Base-by-base conservation (phyloP, 64 coral and sea anemone species). In the Montipora efflorescens region DNA sequence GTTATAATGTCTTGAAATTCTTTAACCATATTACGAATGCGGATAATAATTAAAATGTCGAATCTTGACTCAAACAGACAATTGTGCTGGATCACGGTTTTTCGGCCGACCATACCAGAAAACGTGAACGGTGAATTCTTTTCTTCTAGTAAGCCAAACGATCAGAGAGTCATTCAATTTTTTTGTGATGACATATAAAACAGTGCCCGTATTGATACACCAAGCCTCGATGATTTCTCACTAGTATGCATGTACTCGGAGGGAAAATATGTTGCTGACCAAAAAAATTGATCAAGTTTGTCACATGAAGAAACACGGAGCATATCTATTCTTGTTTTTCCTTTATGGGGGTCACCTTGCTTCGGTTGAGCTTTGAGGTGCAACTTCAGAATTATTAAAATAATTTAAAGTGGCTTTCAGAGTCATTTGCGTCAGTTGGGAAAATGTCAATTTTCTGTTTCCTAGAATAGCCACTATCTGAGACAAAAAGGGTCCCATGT, bases 371-470 rank as follows among this genome's bases (percentile, higher is more conserved):
- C 43, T 4, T 67, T 47, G 45, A 50, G 51, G 36, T 25, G 62
- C 62, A 72, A 71, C 47, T 86, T 71, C 0, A 47, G 67, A 71
- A 21, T 47, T 86, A 49, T 71, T 66, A 58, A 8, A 57, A 59
- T 82, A 48, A n/a, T 78, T 48, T 15, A 36, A 86, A 71, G 62
- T 48, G 62, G 64, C 71, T 72, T 83, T 72, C 22, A 22, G 66
- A n/a, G 9, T 20, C 82, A 86, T 86, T 86, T 86, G 15, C 25
- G 43, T 67, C 81, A 67, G 36, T 25, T 5, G 11, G 18, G 44
- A 23, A 48, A 20, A 7, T 86, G 82, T 86, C 82, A 86, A 20
- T 82, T 82, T 11, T 82, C 5, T 82, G 28, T 14, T 25, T 28
- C 55, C 22, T 12, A 62, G 47, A 13, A 86, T 86, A 86, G 66